A percentile compares a stretch with the other conserved stretches of the same genome.
Conservation (phyloP, 2,113 vertebrate genomes). For the Calonectris borealis region DNA sequence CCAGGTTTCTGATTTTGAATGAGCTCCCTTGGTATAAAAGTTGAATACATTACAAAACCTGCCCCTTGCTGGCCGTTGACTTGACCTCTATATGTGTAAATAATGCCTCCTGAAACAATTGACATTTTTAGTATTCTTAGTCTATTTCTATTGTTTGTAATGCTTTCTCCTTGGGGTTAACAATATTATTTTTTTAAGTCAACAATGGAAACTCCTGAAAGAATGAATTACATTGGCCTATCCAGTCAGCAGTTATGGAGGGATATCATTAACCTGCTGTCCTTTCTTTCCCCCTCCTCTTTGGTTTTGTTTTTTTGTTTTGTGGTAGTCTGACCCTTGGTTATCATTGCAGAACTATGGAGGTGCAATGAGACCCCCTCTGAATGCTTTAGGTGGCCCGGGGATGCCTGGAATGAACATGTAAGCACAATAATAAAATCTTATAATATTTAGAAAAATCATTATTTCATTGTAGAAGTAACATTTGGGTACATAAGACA, state of each 20-base stretch:
- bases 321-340: constrained; percentile 88
- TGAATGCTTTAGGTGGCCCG: constrained; percentile 95
- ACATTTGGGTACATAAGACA: not conserved
- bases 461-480: not conserved
- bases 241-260: constrained; percentile 61
- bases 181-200: constrained; percentile 3
- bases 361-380: constrained; percentile 97
- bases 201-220: constrained; percentile 67
- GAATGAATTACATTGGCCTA: constrained; percentile 71
- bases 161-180: not conserved
- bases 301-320: constrained; percentile 85
- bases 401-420: constrained; percentile 99
- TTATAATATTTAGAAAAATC: not conserved
- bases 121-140: not conserved
- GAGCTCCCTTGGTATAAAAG: not conserved
- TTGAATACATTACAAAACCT: not conserved
- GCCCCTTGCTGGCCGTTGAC: not conserved
- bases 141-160: not conserved
- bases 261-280: constrained; percentile 83
- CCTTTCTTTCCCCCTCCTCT: constrained; percentile 84
- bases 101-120: not conserved
- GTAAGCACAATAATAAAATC: constrained; percentile 75
- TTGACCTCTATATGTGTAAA: not conserved
- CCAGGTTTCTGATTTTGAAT: not conserved
- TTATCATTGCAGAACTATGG: constrained; percentile 91